phyloP scores from a whole-genome alignment of 2,113 vertebrate species.

The Lepus timidus region DNA sequence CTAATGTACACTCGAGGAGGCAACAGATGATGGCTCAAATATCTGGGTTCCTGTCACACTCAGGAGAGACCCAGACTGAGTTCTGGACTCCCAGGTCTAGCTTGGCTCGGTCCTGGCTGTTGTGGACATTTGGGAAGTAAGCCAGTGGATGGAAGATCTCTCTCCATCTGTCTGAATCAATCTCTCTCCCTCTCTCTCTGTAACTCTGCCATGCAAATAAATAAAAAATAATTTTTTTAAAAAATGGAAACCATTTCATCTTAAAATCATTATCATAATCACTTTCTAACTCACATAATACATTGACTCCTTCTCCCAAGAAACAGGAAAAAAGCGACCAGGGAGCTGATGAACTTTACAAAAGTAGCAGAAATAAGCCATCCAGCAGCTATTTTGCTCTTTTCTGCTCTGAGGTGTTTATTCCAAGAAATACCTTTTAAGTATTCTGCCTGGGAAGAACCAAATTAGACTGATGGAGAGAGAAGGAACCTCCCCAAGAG shows the following conservation, averaged over 20 bases:
- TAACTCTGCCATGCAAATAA: neutral
- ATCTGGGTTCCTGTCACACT: too few species aligned
- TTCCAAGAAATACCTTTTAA: neutral
- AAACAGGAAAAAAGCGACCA: neutral
- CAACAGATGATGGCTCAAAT: too few species aligned
- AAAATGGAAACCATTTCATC: slow-evolving; percentile 36
- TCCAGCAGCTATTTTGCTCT: neutral
- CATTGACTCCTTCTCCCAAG: neutral
- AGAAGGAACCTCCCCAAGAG: neutral
- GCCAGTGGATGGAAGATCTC: too few species aligned
- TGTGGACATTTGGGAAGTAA: too few species aligned
- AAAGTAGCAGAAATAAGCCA: neutral
- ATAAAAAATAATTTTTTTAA: neutral
- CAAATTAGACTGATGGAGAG: neutral
- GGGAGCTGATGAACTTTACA: neutral
- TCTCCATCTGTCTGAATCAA: too few species aligned
- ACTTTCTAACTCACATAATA: neutral
- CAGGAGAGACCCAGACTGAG: too few species aligned
- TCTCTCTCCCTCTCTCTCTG: too few species aligned
- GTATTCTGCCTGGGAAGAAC: neutral
- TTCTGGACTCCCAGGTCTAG: too few species aligned
- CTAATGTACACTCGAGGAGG: too few species aligned
- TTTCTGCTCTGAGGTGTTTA: neutral
- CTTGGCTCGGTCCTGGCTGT: too few species aligned
- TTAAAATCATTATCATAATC: neutral